Evolutionary conservation across 2,797 vertebrate species (phyloP).

Genomic region (Mormyrus proboscirostris): DNA sequence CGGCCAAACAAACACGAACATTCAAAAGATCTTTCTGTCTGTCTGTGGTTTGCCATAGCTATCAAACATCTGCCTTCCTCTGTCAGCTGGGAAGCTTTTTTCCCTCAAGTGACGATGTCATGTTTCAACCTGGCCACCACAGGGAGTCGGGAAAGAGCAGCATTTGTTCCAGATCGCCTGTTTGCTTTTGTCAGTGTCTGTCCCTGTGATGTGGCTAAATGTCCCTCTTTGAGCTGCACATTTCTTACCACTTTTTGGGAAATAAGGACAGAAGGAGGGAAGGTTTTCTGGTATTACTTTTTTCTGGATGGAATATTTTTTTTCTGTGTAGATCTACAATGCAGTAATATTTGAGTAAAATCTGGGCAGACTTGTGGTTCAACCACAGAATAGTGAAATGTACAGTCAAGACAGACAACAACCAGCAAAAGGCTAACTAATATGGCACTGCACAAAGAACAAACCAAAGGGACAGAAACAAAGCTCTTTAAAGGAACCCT

Average conservation of each 20-base stretch:
- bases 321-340: not conserved
- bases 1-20: not conserved
- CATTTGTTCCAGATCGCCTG: not conserved
- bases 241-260: not conserved
- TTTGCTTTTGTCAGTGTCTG: not conserved
- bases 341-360: not conserved
- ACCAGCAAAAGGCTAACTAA: not conserved
- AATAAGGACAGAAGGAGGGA: not conserved
- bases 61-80: not conserved
- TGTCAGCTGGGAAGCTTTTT: not conserved
- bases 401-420: not conserved
- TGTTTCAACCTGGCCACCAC: not conserved
- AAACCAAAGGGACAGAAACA: not conserved
- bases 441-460: not conserved
- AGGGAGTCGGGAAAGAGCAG: not conserved
- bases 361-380: not conserved
- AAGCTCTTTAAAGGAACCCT: not conserved
- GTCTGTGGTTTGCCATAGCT: not conserved
- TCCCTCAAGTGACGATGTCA: not conserved
- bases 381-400: not conserved
- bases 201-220: not conserved
- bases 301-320: not conserved
- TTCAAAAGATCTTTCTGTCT: not conserved
- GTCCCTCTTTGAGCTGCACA: not conserved
- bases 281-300: not conserved